These are phyloP conservation scores for Hyppa rectilinea DNA, from an alignment of 2,888 invertebrate genomes.

Conservation along the genomic window DNA sequence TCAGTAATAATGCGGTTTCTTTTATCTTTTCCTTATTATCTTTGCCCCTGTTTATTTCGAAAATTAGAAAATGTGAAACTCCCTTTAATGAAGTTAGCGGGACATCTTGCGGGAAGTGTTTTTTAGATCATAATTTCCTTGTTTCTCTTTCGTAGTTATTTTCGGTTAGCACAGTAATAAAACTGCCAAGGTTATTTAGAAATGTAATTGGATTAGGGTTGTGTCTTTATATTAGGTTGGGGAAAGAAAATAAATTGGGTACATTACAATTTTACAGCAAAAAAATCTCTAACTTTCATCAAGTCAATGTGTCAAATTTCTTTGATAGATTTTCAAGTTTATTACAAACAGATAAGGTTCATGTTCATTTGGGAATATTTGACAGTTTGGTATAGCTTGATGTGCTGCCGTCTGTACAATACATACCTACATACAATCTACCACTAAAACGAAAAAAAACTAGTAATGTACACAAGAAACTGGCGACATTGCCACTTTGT, in stretches of 20 bases:
- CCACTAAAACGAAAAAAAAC: too few relatives aligned
- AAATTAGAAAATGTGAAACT: constrained; percentile 61
- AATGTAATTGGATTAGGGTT: constrained; percentile 14
- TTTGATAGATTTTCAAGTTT: too few relatives aligned
- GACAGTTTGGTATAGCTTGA: too few relatives aligned
- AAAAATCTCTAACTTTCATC: too few relatives aligned
- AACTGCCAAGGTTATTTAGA: constrained; percentile 33
- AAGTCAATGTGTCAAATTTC: too few relatives aligned
- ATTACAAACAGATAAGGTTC: too few relatives aligned
- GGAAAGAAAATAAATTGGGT: neutral
- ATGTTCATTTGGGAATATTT: too few relatives aligned
- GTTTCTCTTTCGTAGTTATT: constrained; percentile 21
- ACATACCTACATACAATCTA: too few relatives aligned
- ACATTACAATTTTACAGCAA: neutral
- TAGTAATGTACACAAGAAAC: too few relatives aligned
- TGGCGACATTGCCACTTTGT: too few relatives aligned
- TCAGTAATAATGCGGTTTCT: constrained; percentile 66
- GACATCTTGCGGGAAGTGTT: constrained; percentile 34
- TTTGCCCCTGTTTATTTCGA: constrained; percentile 64
- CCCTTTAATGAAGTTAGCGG: constrained; percentile 52
- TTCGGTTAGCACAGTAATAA: constrained; percentile 20
- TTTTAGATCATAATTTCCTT: constrained; percentile 44
- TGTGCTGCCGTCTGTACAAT: too few relatives aligned
- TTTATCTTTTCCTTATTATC: constrained; percentile 71
- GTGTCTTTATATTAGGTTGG: neutral